These are phyloP conservation scores for Tapirus terrestris DNA, from an alignment of 2,113 vertebrate genomes.

Conservation along the genomic window DNA sequence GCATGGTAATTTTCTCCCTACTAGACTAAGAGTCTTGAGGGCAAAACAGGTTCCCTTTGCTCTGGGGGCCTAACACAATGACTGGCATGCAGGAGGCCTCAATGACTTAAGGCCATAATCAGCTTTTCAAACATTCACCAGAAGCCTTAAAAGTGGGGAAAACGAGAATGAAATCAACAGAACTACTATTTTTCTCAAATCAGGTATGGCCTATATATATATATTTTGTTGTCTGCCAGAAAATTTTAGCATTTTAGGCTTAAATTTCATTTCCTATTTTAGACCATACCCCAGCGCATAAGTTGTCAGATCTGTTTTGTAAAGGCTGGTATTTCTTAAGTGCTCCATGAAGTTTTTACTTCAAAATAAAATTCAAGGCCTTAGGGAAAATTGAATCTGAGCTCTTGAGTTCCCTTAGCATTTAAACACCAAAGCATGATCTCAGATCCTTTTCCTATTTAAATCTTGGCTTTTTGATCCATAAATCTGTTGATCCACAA, in stretches of 20 bases:
- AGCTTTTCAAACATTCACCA: not conserved
- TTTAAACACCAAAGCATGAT: constrained; percentile 59
- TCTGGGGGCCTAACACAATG: not conserved
- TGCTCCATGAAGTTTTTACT: constrained; percentile 70
- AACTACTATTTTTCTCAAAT: constrained; percentile 43
- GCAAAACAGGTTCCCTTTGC: not conserved
- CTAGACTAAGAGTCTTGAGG: not conserved
- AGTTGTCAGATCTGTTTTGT: constrained; percentile 81
- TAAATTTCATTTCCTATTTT: constrained; percentile 80
- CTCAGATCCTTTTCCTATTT: constrained; percentile 39
- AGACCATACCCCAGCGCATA: constrained; percentile 71
- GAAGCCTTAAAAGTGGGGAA: constrained; percentile 43
- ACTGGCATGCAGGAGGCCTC: not conserved
- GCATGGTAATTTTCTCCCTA: not conserved
- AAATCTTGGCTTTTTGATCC: constrained; percentile 8
- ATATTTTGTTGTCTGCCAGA: constrained; percentile 65
- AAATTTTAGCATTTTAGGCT: constrained; percentile 78
- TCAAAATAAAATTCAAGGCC: constrained; percentile 71
- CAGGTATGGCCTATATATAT: constrained; percentile 63
- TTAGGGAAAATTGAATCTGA: constrained; percentile 63
- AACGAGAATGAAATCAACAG: constrained; percentile 11
- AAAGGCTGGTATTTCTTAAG: constrained; percentile 79
- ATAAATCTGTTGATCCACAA: constrained; percentile 44
- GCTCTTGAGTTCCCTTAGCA: constrained; percentile 55
- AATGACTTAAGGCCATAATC: not conserved